These are phyloP conservation scores for Orthochromis indermauri DNA, from an alignment of 2,113 vertebrate species.

Conservation along the genomic window DNA sequence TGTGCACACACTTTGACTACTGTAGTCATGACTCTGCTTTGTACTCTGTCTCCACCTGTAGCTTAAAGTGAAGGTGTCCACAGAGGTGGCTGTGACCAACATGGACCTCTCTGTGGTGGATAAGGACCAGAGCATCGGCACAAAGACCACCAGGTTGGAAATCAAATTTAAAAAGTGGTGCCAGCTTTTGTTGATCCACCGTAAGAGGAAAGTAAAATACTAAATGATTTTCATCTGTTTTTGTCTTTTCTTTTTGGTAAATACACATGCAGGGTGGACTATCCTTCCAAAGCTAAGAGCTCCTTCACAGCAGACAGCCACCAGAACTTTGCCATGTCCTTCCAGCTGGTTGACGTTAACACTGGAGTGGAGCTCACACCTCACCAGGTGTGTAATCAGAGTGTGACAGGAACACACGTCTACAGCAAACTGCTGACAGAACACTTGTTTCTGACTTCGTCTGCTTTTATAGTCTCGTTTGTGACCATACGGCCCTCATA, in stretches of 20 bases:
- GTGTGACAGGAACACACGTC: not conserved
- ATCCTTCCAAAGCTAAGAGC: constrained; percentile 87
- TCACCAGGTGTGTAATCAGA: constrained; percentile 79
- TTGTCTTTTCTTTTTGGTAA: not conserved
- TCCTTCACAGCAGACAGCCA: constrained; percentile 92
- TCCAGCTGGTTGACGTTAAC: constrained; percentile 90
- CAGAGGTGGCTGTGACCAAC: constrained; percentile 89
- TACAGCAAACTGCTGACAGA: not conserved
- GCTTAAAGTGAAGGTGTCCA: constrained; percentile 97
- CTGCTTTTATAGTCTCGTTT: not conserved
- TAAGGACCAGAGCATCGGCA: constrained; percentile 97
- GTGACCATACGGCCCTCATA: not conserved
- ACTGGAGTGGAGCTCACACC: constrained; percentile 90
- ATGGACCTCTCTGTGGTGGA: constrained; percentile 96
- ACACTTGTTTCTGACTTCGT: not conserved
- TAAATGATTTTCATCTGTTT: constrained; percentile 12
- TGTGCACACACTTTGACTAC: rapidly evolving
- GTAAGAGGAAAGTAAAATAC: not conserved
- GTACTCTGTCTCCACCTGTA: constrained; percentile 33
- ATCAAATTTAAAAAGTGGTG: not conserved
- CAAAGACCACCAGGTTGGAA: constrained; percentile 87
- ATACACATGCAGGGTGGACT: constrained; percentile 77
- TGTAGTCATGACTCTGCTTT: not conserved
- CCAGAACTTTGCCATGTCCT: constrained; percentile 95
- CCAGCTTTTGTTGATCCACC: not conserved